These are phyloP conservation scores for Hydrolagus colliei DNA, from an alignment of 2,797 vertebrate species.

Conservation along the genomic window DNA sequence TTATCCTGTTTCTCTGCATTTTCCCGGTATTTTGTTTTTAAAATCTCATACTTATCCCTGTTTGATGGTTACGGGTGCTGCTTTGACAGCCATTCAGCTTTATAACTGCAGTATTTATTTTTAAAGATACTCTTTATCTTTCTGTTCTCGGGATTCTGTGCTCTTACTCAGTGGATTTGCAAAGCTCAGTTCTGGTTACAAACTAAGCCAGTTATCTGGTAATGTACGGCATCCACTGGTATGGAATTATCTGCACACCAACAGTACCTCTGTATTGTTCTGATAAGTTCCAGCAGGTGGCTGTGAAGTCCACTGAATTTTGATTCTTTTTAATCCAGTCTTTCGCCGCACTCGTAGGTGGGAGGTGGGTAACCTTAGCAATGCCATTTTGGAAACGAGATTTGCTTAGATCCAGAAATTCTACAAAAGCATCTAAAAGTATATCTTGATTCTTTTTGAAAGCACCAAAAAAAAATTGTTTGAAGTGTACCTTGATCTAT, in stretches of 20 bases:
- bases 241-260: too few species aligned
- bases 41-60: too few species aligned
- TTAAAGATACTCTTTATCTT: too few species aligned
- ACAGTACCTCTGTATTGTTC: neutral
- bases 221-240: too few species aligned
- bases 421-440: neutral
- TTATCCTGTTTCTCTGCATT: too few species aligned
- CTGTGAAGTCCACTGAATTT: slow-evolving; percentile 2
- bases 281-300: slow-evolving; percentile 23
- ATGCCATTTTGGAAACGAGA: neutral
- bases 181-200: neutral
- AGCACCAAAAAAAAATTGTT: too few species aligned
- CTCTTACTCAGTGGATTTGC: neutral
- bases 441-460: neutral
- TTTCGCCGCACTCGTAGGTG: neutral
- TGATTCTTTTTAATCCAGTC: neutral
- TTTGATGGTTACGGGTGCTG: too few species aligned
- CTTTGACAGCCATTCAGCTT: too few species aligned
- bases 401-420: neutral
- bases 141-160: neutral
- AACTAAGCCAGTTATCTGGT: neutral
- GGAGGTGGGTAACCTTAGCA: neutral
- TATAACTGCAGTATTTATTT: too few species aligned
- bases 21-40: too few species aligned
- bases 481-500: neutral